phyloP scores from a whole-genome alignment of 2,113 vertebrate genomes.

The Zeus faber region DNA sequence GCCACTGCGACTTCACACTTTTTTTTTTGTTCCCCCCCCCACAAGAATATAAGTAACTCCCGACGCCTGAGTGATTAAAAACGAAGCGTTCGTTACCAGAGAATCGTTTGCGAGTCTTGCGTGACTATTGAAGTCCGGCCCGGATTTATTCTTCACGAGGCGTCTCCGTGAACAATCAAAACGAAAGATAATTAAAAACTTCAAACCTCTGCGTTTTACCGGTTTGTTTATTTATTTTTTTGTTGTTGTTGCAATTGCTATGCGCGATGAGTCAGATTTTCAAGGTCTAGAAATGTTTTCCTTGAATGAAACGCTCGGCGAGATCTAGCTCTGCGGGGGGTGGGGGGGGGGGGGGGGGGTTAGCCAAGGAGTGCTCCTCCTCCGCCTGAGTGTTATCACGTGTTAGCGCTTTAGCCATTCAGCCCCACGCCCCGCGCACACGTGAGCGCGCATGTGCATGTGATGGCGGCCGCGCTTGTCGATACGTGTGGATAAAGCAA shows the following conservation, averaged over 20 bases:
- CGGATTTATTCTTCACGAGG: conserved; percentile 36
- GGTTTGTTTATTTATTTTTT: too few relatives aligned
- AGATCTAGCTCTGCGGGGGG: conserved; percentile 65
- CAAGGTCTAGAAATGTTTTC: conserved; percentile 60
- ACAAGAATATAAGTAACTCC: too few relatives aligned
- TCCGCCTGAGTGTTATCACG: too few relatives aligned
- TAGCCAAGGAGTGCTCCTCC: conserved; percentile 63
- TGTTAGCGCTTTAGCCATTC: conserved; percentile 68
- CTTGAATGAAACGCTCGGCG: conserved; percentile 49
- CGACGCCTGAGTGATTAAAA: too few relatives aligned
- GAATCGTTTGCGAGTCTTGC: too few relatives aligned
- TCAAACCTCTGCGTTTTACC: conserved; percentile 3
- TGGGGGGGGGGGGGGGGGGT: too few relatives aligned
- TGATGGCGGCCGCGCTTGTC: conserved; percentile 61
- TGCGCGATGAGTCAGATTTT: conserved; percentile 64
- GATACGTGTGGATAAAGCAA: conserved; percentile 72
- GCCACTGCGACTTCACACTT: too few relatives aligned
- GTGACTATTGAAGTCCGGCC: conserved; percentile 7
- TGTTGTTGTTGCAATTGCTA: conserved; percentile 65
- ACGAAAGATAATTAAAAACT: conserved; percentile 54
- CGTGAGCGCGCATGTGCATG: conserved; percentile 63
- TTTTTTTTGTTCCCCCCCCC: too few relatives aligned
- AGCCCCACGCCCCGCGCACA: conserved; percentile 43
- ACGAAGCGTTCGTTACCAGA: too few relatives aligned
- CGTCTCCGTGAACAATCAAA: conserved; percentile 10